Evolutionary conservation across 2,113 vertebrate genomes (phyloP).

Genomic region (Syngnathus floridae): DNA sequence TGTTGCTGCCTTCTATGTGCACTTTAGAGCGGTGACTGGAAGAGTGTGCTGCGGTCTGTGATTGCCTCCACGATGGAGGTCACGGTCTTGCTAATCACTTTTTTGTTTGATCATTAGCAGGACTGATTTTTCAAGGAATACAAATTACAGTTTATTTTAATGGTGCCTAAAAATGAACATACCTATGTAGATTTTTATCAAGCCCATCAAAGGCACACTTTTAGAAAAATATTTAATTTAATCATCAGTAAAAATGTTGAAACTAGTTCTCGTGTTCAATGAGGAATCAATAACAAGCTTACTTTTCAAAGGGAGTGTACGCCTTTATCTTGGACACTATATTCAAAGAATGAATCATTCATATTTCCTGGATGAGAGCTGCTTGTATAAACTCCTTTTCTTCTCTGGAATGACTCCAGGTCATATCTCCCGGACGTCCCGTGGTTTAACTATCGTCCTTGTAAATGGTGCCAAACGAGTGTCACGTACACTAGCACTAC

Average conservation of each 20-base stretch:
- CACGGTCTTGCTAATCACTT: background rate
- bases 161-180: background rate
- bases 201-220: background rate
- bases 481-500: background rate
- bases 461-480: background rate
- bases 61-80: background rate
- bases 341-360: slow-evolving; percentile 5
- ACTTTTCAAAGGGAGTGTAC: background rate
- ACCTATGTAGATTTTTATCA: background rate
- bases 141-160: background rate
- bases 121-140: background rate
- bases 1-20: background rate
- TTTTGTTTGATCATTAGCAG: background rate
- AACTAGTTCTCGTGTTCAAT: background rate
- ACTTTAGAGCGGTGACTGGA: background rate
- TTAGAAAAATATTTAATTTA: background rate
- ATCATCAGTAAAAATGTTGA: background rate
- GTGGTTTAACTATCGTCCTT: background rate
- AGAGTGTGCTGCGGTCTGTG: background rate
- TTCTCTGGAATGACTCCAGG: background rate
- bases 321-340: background rate
- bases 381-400: slow-evolving; percentile 5
- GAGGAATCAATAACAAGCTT: background rate
- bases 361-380: background rate
- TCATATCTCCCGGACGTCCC: slow-evolving; percentile 1